These are phyloP conservation scores for Lindbergichthys nudifrons DNA, from an alignment of 2,797 vertebrate genomes.

Conservation along the genomic window DNA sequence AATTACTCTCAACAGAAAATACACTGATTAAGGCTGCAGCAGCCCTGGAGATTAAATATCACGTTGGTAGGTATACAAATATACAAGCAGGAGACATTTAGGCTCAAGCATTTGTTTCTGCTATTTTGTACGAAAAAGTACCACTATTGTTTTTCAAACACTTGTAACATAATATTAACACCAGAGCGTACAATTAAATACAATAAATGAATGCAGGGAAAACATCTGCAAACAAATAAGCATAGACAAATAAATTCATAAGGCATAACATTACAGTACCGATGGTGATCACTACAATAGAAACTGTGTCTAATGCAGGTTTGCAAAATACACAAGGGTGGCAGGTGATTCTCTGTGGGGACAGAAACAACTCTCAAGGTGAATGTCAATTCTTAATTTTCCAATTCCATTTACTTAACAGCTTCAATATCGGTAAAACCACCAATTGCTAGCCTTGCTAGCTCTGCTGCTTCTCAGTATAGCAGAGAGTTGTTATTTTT, in stretches of 20 bases:
- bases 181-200: slow-evolving; percentile 64
- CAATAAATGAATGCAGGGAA: slow-evolving; percentile 53
- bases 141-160: slow-evolving; percentile 47
- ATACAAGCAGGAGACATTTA: slow-evolving; percentile 68
- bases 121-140: slow-evolving; percentile 65
- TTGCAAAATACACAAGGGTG: slow-evolving; percentile 55
- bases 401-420: background rate
- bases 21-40: slow-evolving; percentile 49
- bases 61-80: slow-evolving; percentile 73
- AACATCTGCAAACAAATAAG: slow-evolving; percentile 37
- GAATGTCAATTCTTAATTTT: slow-evolving; percentile 35
- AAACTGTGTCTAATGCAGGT: slow-evolving; percentile 38
- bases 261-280: slow-evolving; percentile 39
- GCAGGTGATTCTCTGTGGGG: slow-evolving; percentile 42
- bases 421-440: slow-evolving; percentile 3
- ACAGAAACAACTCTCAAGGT: slow-evolving; percentile 51
- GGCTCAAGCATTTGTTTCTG: slow-evolving; percentile 49
- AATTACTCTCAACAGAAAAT: slow-evolving; percentile 50
- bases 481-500: background rate
- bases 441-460: background rate
- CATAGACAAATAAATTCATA: slow-evolving; percentile 50
- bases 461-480: slow-evolving; percentile 3
- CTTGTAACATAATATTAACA: slow-evolving; percentile 62
- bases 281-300: slow-evolving; percentile 35
- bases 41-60: slow-evolving; percentile 53